Evolutionary conservation across 2,797 vertebrate genomes (phyloP), one percentile per base, ranked within the genome.

Genomic region (Poecilia wingei): DNA sequence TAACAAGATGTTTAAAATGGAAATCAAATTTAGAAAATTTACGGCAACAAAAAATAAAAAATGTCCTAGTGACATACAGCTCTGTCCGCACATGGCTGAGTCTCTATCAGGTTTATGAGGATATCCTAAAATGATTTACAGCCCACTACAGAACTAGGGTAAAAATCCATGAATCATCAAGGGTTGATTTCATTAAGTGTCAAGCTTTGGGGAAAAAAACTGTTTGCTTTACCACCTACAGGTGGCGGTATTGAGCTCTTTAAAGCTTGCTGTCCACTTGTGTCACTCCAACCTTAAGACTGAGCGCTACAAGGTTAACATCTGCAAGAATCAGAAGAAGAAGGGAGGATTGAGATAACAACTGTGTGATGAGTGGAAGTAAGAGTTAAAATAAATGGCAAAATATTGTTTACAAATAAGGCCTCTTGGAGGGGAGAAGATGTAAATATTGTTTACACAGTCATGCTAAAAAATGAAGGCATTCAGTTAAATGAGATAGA

Each of bases 181-280:
- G 74, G 66, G 88, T 89, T 87, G 80, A 90, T 93, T 93, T 92
- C 84, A 92, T 90, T 91, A 87, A 80, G 28, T 75, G 66, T 82
- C 73, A 75, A 81, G 73, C 41, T 80, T 31, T 31, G 51, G 51
- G 77, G 78, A 75, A 78, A 31, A 59, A 61, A 73, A 77, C 12
- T 59, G 45, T 89, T 89, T 84, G 36, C 22, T 8, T 68, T 81
- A 70, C 80, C 18, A 86, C 94, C 95, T 95, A 93, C 86, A 85
- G 96, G 93, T 94, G 95, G 96, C 74, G 90, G 82, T 95, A 94
- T 95, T 93, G 95, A 95, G 95, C 94, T 94, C 91, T 84, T 72
- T 80, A 89, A 82, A 41, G 3, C 72, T 43, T 28, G 55, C n/a
- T 55, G 70, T 71, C 57, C 73, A 45, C 25, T 51, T 51, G 28